Evolutionary conservation across 2,113 vertebrate genomes (phyloP).

Genomic region (Alectura lathami): DNA sequence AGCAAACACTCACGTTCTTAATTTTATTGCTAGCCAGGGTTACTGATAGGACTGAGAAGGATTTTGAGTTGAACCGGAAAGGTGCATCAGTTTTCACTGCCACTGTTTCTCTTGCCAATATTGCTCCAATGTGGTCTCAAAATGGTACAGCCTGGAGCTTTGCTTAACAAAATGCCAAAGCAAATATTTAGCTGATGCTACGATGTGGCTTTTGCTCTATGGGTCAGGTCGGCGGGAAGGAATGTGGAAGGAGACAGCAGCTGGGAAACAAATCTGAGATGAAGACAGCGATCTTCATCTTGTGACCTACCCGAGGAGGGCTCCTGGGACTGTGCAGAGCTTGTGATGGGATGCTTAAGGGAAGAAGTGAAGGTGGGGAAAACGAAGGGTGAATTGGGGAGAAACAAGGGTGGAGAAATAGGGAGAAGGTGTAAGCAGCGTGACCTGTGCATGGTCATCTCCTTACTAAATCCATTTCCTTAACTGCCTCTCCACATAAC

Average conservation of each 20-base stretch:
- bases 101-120: not conserved
- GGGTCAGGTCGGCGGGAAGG: not conserved
- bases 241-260: not conserved
- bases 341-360: not conserved
- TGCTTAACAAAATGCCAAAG: not conserved
- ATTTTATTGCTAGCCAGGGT: not conserved
- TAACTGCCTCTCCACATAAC: not conserved
- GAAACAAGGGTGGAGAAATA: not conserved
- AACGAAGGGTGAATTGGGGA: not conserved
- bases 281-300: not conserved
- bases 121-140: not conserved
- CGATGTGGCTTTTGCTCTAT: not conserved
- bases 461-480: not conserved
- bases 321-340: not conserved
- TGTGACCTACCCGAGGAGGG: not conserved
- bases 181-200: not conserved
- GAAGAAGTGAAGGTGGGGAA: not conserved
- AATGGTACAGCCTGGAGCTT: not conserved
- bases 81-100: not conserved
- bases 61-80: not conserved
- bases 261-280: not conserved
- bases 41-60: not conserved
- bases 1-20: not conserved
- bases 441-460: not conserved
- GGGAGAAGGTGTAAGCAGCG: fast-evolving